Evolutionary conservation across 2,797 vertebrate species (phyloP).

Genomic region (Molothrus ater): DNA sequence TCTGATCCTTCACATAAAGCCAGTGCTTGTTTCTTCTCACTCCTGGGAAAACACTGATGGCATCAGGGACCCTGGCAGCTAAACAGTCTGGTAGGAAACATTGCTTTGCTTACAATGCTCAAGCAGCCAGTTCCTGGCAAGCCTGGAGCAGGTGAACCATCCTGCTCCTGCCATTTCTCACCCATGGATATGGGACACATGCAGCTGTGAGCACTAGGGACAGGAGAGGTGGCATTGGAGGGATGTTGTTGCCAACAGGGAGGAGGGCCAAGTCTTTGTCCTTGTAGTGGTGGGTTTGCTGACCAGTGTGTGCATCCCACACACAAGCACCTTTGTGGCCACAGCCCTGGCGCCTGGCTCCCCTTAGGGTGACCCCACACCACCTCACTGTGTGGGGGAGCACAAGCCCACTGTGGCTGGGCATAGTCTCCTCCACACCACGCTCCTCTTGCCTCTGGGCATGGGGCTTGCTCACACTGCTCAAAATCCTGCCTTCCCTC

Average conservation of each 20-base stretch:
- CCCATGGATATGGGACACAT: fast-evolving
- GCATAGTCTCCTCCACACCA: fast-evolving
- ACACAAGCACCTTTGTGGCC: not conserved
- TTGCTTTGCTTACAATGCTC: fast-evolving
- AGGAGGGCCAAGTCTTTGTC: not conserved
- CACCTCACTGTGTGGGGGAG: fast-evolving
- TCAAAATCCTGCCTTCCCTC: not conserved
- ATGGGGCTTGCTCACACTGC: fast-evolving
- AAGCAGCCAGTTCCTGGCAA: not conserved
- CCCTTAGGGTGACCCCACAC: not conserved
- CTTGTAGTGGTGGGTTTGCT: not conserved
- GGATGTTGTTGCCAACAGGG: not conserved
- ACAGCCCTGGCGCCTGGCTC: not conserved
- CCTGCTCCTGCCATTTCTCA: not conserved
- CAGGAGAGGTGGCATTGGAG: not conserved
- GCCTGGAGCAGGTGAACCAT: not conserved
- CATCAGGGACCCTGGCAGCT: not conserved
- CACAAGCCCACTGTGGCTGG: not conserved
- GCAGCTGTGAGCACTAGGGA: not conserved
- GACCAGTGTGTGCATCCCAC: fast-evolving
- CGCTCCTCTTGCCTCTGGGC: fast-evolving
- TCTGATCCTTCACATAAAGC: not conserved
- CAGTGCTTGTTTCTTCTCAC: not conserved
- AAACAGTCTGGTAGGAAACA: not conserved
- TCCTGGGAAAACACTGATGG: not conserved